Conservation (phyloP, 2,797 vertebrate species). For the Premnoplex brunnescens region DNA sequence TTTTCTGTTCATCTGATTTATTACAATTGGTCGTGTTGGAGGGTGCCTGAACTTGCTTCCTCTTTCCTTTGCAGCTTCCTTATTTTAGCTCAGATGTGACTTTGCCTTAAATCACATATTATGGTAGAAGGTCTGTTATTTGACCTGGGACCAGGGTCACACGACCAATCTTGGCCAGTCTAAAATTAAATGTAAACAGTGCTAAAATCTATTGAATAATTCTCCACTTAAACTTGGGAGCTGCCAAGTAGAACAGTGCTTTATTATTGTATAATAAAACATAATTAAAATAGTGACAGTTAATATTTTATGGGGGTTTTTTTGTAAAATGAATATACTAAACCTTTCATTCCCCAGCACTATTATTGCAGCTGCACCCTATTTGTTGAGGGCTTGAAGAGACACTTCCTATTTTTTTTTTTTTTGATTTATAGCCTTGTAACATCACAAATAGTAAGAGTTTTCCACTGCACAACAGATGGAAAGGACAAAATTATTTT, state of each 20-base stretch:
- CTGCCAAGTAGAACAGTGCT: conserved; percentile 31
- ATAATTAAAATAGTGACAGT: background rate
- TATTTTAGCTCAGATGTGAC: conserved; percentile 58
- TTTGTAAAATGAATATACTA: conserved; percentile 4
- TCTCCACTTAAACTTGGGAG: background rate
- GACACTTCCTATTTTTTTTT: conserved; percentile 55
- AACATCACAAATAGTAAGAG: conserved; percentile 13
- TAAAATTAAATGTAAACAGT: conserved; percentile 62
- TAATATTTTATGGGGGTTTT: conserved; percentile 24
- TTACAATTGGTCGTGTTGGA: conserved; percentile 19
- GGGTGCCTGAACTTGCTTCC: conserved; percentile 58
- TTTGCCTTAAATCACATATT: conserved; percentile 50
- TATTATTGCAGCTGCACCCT: conserved; percentile 43
- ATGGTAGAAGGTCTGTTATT: conserved; percentile 53
- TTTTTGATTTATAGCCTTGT: conserved; percentile 43
- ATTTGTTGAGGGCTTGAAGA: conserved; percentile 39
- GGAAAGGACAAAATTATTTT: conserved; percentile 7
- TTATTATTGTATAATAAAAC: conserved; percentile 18
- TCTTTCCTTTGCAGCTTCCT: conserved; percentile 66
- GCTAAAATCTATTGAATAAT: conserved; percentile 6
- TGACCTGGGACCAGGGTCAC: conserved; percentile 59
- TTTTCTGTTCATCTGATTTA: conserved; percentile 51
- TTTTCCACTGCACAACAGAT: conserved; percentile 50
- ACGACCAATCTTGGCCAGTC: conserved; percentile 4
- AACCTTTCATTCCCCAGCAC: conserved; percentile 26